A percentile compares a stretch with the other conserved stretches of the same genome.
Evolutionary conservation across 2,888 invertebrate genomes (phyloP).

Genomic region (Athalia cordata): DNA sequence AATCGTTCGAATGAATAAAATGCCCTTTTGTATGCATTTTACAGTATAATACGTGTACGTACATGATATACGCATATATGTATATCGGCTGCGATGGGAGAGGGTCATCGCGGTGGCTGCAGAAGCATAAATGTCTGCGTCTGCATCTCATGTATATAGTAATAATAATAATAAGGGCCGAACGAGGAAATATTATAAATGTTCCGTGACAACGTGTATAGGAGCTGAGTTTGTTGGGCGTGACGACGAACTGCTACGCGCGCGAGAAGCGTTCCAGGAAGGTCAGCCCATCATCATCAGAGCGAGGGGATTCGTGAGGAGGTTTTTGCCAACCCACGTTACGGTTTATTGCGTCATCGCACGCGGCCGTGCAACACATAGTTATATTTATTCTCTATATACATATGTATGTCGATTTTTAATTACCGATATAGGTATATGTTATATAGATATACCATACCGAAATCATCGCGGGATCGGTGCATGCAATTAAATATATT

Average conservation of each 20-base stretch:
- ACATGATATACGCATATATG: no score
- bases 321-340: conserved; percentile 59
- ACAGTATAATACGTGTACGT: no score
- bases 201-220: conserved; percentile 53
- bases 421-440: no score
- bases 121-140: background rate
- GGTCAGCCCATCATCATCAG: conserved; percentile 54
- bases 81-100: conserved; percentile 4
- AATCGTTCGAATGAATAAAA: no score
- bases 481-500: no score
- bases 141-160: background rate
- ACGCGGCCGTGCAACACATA: background rate
- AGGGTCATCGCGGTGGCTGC: background rate
- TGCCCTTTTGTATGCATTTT: no score
- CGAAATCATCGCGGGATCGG: no score
- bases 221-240: conserved; percentile 67
- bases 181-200: conserved; percentile 72
- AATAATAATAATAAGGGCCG: conserved; percentile 46
- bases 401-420: no score
- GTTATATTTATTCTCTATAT: no score
- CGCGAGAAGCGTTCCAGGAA: conserved; percentile 63
- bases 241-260: conserved; percentile 59
- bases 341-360: conserved; percentile 41
- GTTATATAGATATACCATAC: no score
- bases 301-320: conserved; percentile 55